Evolutionary conservation across 2,113 vertebrate species (phyloP).

Genomic region (Carettochelys insculpta): DNA sequence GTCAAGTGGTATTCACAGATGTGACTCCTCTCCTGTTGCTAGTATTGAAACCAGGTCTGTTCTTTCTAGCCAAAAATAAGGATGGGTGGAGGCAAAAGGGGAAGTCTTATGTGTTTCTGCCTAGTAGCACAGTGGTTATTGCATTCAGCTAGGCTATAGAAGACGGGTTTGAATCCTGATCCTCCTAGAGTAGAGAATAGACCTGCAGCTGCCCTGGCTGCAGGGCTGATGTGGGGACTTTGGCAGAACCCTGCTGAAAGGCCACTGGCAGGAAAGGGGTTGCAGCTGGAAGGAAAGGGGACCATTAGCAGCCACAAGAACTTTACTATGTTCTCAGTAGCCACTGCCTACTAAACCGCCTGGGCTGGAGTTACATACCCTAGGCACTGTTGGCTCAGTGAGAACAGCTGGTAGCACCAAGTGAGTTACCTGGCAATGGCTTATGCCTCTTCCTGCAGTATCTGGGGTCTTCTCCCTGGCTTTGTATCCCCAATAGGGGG

Average conservation of each 20-base stretch:
- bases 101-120: neutral
- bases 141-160: neutral
- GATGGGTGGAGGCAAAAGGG: too few species aligned
- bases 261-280: neutral
- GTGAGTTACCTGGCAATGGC: neutral
- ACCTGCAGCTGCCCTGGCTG: neutral
- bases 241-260: neutral
- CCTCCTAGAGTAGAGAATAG: neutral
- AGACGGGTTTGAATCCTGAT: neutral
- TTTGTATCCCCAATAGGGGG: neutral
- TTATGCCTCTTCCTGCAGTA: neutral
- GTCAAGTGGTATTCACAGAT: neutral
- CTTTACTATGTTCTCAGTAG: neutral
- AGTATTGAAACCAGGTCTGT: neutral
- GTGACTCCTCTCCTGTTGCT: neutral
- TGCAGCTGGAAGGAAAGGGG: neutral
- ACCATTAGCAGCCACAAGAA: neutral
- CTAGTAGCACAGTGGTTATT: neutral
- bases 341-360: too few species aligned
- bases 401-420: neutral
- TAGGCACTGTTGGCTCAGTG: neutral
- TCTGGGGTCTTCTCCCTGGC: constrained; percentile 10
- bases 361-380: neutral
- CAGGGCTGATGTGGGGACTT: neutral
- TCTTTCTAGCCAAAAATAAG: neutral